phyloP scores from a whole-genome alignment of 2,888 invertebrate species.

The Ormyrus rosae region DNA sequence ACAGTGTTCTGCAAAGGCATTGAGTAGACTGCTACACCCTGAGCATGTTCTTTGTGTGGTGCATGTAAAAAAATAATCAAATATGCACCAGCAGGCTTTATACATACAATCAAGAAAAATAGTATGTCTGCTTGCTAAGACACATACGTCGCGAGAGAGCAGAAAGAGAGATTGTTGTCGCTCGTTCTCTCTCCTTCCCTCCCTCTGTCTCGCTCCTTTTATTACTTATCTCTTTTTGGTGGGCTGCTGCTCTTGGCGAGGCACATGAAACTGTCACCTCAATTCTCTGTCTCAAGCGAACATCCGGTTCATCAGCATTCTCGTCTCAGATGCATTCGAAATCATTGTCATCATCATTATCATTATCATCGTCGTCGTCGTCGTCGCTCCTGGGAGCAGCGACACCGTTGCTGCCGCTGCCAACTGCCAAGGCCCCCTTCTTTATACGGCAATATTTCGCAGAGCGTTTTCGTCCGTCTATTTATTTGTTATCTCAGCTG shows the following conservation, averaged over 20 bases:
- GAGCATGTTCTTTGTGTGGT: neutral
- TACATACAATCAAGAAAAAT: constrained; percentile 31
- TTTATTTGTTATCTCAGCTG: neutral
- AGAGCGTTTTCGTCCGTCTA: constrained; percentile 14
- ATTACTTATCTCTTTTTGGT: constrained; percentile 31
- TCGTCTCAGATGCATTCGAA: constrained; percentile 1
- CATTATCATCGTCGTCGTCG: constrained; percentile 13
- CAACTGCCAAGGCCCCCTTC: constrained; percentile 30
- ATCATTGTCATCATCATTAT: neutral
- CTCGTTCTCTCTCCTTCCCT: constrained; percentile 42
- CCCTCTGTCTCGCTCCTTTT: constrained; percentile 51
- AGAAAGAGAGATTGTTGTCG: constrained; percentile 51
- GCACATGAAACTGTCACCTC: constrained; percentile 59
- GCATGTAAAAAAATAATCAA: constrained; percentile 24
- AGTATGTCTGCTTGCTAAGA: constrained; percentile 25
- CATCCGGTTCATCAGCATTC: constrained; percentile 54
- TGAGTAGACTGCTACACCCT: neutral
- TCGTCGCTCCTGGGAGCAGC: constrained; percentile 46
- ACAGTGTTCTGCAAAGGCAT: neutral
- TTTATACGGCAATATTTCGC: constrained; percentile 20
- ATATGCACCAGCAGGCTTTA: constrained; percentile 7
- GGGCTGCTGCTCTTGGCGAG: constrained; percentile 55
- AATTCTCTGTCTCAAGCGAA: constrained; percentile 58
- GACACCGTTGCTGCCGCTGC: constrained; percentile 41
- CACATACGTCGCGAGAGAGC: constrained; percentile 18